Evolutionary conservation across 1,140 invertebrate genomes (phyloP).

Genomic region (Tetranychus urticae): DNA sequence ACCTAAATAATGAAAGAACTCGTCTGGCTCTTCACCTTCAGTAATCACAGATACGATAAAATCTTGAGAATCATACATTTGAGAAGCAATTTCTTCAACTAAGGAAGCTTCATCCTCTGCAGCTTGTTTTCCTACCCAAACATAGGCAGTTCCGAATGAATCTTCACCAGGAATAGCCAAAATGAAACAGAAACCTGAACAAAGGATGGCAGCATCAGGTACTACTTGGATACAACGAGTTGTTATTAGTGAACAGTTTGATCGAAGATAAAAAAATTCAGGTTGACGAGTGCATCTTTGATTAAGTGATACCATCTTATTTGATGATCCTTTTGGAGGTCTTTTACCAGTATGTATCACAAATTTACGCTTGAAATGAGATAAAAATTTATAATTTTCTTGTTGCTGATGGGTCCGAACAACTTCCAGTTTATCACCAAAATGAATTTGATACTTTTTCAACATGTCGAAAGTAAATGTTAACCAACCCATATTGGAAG

Average conservation of each 20-base stretch:
- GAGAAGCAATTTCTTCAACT: constrained; percentile 73
- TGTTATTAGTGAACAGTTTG: constrained; percentile 80
- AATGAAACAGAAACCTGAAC: constrained; percentile 26
- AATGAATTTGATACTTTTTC: constrained; percentile 88
- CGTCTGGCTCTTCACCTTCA: constrained; percentile 94
- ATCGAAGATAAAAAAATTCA: constrained; percentile 54
- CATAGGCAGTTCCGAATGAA: constrained; percentile 78
- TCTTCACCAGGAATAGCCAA: constrained; percentile 34
- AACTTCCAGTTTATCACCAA: constrained; percentile 84
- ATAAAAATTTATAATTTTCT: constrained; percentile 94
- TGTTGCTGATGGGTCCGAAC: constrained; percentile 91
- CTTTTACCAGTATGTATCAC: constrained; percentile 76
- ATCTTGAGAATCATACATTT: constrained; percentile 61
- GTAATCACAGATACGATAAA: constrained; percentile 44
- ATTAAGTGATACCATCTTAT: neutral
- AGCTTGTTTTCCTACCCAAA: constrained; percentile 80
- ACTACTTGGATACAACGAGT: constrained; percentile 63
- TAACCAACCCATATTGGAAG: constrained; percentile 96
- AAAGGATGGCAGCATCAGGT: constrained; percentile 40
- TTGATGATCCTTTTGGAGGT: constrained; percentile 14
- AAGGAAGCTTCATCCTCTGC: constrained; percentile 66
- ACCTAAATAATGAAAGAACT: constrained; percentile 90
- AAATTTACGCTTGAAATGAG: constrained; percentile 88
- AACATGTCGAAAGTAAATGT: constrained; percentile 94
- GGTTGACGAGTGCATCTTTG: constrained; percentile 11